phyloP scores from a whole-genome alignment of 2,113 vertebrate genomes.

The Alethe castanea region DNA sequence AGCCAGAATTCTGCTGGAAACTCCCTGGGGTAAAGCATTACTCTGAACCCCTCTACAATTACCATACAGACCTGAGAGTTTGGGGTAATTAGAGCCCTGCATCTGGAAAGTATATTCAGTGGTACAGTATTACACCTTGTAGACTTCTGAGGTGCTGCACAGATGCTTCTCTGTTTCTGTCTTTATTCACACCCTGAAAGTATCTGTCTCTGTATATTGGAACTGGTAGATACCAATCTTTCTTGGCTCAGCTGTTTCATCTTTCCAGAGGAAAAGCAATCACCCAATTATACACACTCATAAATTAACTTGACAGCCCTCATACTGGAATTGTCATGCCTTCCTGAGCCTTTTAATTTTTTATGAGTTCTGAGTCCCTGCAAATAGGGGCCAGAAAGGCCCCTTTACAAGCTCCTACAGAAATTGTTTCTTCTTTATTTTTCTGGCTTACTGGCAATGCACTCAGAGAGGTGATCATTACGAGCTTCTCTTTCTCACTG shows the following conservation, averaged over 20 bases:
- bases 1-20: not conserved
- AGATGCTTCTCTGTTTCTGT: not conserved
- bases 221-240: conserved; percentile 57
- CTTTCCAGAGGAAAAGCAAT: conserved; percentile 57
- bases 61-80: not conserved
- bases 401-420: not conserved
- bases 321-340: not conserved
- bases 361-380: conserved; percentile 6
- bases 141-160: not conserved
- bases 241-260: conserved; percentile 56
- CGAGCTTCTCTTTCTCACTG: not conserved
- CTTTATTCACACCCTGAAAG: not conserved
- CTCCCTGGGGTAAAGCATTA: not conserved
- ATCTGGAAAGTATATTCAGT: not conserved
- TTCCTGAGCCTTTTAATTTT: conserved; percentile 46
- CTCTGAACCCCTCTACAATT: not conserved
- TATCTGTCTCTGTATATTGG: conserved; percentile 30
- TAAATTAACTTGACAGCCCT: conserved; percentile 73
- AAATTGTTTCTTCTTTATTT: conserved; percentile 50
- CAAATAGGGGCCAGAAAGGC: not conserved
- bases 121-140: not conserved
- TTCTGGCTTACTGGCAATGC: conserved; percentile 27
- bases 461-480: not conserved
- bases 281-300: conserved; percentile 53
- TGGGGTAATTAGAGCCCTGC: not conserved